Evolutionary conservation across 2,113 vertebrate genomes (phyloP).

Genomic region (Protomyctophum bolini): DNA sequence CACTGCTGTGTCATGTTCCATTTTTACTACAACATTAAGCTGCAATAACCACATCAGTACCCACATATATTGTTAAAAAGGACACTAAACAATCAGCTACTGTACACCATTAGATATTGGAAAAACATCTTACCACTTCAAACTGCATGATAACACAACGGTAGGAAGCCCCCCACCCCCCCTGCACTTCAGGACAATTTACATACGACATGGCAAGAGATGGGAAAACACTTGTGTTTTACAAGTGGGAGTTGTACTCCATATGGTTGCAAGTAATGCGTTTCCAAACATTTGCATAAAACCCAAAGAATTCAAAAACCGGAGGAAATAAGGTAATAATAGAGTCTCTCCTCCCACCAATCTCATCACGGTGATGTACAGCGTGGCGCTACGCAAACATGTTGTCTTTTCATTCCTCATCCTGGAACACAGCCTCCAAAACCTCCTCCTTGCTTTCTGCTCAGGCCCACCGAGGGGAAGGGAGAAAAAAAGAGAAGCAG

Average conservation of each 20-base stretch:
- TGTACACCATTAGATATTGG: constrained; percentile 67
- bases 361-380: constrained; percentile 58
- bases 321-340: constrained; percentile 48
- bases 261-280: constrained; percentile 66
- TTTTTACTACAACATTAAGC: constrained; percentile 89
- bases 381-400: constrained; percentile 73
- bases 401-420: constrained; percentile 65
- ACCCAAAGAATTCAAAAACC: constrained; percentile 23
- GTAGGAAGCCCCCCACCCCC: background rate
- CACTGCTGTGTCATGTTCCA: constrained; percentile 88
- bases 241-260: constrained; percentile 15
- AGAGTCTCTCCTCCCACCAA: constrained; percentile 26
- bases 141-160: background rate
- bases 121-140: constrained; percentile 70
- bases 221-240: constrained; percentile 4
- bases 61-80: constrained; percentile 84
- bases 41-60: constrained; percentile 88
- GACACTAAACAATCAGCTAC: constrained; percentile 84
- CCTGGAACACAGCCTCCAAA: constrained; percentile 58
- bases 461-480: constrained; percentile 17
- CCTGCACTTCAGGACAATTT: background rate
- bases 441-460: constrained; percentile 51
- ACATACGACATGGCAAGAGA: background rate
- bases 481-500: constrained; percentile 1
- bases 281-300: too few relatives aligned